Conservation (phyloP, 1,140 invertebrate species). For the Drosophila subpulchrella region DNA sequence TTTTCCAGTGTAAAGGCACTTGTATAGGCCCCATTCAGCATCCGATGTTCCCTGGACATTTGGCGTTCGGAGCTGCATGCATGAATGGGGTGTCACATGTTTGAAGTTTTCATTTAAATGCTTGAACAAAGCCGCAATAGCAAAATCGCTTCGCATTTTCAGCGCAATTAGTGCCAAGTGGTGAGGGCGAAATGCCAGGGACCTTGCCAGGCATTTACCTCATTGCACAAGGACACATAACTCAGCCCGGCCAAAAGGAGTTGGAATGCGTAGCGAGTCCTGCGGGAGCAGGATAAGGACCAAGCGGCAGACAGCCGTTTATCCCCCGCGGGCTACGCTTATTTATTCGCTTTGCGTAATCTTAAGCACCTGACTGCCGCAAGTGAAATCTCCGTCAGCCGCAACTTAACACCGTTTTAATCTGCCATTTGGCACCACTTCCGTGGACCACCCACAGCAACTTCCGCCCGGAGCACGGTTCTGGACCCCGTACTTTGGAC, state of each 20-base stretch:
- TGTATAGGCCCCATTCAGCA: conserved; percentile 15
- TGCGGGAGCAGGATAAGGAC: conserved; percentile 18
- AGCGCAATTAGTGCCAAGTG: conserved; percentile 51
- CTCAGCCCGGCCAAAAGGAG: conserved; percentile 17
- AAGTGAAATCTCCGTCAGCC: conserved; percentile 53
- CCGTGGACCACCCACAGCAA: conserved; percentile 49
- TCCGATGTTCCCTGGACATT: conserved; percentile 21
- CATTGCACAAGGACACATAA: conserved; percentile 55
- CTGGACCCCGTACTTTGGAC: conserved; percentile 10
- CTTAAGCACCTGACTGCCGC: conserved; percentile 56
- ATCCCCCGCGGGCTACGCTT: conserved; percentile 50
- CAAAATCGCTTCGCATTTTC: conserved; percentile 34
- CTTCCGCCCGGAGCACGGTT: conserved; percentile 44
- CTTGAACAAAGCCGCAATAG: conserved; percentile 20
- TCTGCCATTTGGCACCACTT: conserved; percentile 79
- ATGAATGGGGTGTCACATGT: conserved; percentile 63
- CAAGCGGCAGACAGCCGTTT: conserved; percentile 30
- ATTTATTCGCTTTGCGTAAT: conserved; percentile 59
- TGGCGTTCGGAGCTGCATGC: conserved; percentile 10
- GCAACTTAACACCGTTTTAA: conserved; percentile 79
- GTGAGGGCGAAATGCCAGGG: conserved; percentile 26
- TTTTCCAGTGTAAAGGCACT: neutral
- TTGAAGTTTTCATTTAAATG: conserved; percentile 54
- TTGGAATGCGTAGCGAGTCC: conserved; percentile 20
- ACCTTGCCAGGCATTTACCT: conserved; percentile 37